Evolutionary conservation across 30 jellyfish, hydroid and myxozoan genomes (phyloP).

Genomic region (Chrysaora quinquecirrha): DNA sequence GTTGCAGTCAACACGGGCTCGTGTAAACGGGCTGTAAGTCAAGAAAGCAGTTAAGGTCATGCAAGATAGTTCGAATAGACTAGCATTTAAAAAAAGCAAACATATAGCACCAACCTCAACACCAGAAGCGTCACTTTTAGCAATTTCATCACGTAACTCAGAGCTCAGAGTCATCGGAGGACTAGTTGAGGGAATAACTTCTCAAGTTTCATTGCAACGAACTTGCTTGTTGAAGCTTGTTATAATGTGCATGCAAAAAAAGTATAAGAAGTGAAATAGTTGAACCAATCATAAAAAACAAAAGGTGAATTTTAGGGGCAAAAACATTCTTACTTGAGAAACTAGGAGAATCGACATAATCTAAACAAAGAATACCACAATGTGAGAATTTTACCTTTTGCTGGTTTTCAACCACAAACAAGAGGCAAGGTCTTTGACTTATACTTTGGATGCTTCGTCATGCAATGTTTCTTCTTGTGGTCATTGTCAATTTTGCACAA

Average conservation of each 20-base stretch:
- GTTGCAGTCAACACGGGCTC: too few species aligned
- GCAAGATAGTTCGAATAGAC: too few species aligned
- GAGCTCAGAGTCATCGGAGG: neutral
- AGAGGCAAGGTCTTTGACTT: conserved; percentile 20
- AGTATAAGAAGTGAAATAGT: too few species aligned
- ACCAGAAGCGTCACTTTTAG: neutral
- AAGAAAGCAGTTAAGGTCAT: too few species aligned
- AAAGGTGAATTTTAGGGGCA: too few species aligned
- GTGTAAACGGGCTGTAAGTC: too few species aligned
- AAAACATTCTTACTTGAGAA: too few species aligned
- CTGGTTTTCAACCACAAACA: conserved; percentile 3
- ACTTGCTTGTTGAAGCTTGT: neutral
- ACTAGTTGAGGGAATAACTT: neutral
- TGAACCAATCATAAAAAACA: too few species aligned
- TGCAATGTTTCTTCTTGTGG: conserved; percentile 19
- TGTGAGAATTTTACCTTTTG: neutral
- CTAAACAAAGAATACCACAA: too few species aligned
- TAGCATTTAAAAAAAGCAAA: too few species aligned
- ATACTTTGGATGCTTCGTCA: neutral
- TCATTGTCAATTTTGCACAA: conserved; percentile 17
- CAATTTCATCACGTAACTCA: neutral
- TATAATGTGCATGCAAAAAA: neutral
- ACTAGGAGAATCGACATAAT: too few species aligned
- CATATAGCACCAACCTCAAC: conserved; percentile 1
- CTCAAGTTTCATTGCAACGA: neutral